Evolutionary conservation across 2,797 vertebrate genomes (phyloP).

Genomic region (Nannoperca obscura): DNA sequence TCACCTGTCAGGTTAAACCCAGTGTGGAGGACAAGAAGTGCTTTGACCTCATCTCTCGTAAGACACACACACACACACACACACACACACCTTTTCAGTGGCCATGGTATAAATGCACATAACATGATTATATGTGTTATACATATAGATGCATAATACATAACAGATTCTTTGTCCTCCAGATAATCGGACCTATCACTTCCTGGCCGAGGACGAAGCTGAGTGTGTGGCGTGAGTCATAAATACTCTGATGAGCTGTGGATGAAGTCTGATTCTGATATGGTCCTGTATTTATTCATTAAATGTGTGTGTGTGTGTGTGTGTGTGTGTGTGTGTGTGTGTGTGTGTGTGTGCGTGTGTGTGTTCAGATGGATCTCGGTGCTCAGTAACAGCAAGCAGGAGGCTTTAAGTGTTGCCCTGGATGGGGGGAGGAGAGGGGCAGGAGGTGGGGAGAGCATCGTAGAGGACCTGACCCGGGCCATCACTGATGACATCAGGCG

Average conservation of each 20-base stretch:
- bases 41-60: slow-evolving; percentile 90
- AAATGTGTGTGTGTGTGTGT: too few species aligned
- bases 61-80: slow-evolving; percentile 52
- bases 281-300: neutral
- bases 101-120: neutral
- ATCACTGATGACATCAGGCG: slow-evolving; percentile 87
- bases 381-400: slow-evolving; percentile 91
- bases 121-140: neutral
- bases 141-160: neutral
- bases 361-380: slow-evolving; percentile 84
- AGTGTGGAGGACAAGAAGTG: slow-evolving; percentile 90
- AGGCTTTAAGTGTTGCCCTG: slow-evolving; percentile 86
- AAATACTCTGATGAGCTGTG: neutral
- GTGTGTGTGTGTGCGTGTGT: slow-evolving; percentile 1
- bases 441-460: slow-evolving; percentile 79
- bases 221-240: slow-evolving; percentile 87
- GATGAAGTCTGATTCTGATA: neutral
- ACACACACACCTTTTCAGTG: neutral
- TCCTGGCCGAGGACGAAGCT: slow-evolving; percentile 88
- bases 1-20: slow-evolving; percentile 92
- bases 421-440: slow-evolving; percentile 71
- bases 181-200: slow-evolving; percentile 90
- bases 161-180: slow-evolving; percentile 34
- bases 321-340: too few species aligned
- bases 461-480: slow-evolving; percentile 85